phyloP scores from a whole-genome alignment of 1,140 invertebrate genomes.

The Tetramorium alpestre region DNA sequence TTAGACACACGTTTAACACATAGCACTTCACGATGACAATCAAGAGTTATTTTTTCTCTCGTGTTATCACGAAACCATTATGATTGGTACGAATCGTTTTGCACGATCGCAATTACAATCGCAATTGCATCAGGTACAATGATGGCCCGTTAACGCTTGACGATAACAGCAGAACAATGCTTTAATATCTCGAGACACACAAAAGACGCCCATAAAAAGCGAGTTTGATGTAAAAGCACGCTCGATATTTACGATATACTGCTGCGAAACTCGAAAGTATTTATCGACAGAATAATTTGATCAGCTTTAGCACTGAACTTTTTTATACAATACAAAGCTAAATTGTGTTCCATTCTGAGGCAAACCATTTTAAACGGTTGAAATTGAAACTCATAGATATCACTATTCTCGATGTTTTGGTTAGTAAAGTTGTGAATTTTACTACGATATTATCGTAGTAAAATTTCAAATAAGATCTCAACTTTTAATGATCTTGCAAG shows the following conservation, averaged over 20 bases:
- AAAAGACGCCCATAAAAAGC: constrained; percentile 28
- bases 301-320: background rate
- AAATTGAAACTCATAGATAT: background rate
- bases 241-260: constrained; percentile 5
- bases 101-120: constrained; percentile 27
- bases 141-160: constrained; percentile 37
- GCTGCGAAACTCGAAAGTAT: background rate
- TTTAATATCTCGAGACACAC: constrained; percentile 14
- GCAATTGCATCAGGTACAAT: constrained; percentile 35
- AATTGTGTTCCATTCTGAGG: background rate
- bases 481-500: background rate
- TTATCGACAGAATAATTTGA: constrained; percentile 3
- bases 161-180: constrained; percentile 29
- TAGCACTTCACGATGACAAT: background rate
- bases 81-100: constrained; percentile 27
- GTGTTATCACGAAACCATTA: constrained; percentile 19
- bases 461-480: background rate
- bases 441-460: background rate
- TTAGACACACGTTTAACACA: background rate
- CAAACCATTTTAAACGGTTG: background rate
- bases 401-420: background rate
- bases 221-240: constrained; percentile 16
- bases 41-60: background rate
- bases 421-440: no score
- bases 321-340: background rate